Evolutionary conservation across 2,888 invertebrate species (phyloP), one percentile per base, ranked within the genome.

Genomic region (Acronicta alni): DNA sequence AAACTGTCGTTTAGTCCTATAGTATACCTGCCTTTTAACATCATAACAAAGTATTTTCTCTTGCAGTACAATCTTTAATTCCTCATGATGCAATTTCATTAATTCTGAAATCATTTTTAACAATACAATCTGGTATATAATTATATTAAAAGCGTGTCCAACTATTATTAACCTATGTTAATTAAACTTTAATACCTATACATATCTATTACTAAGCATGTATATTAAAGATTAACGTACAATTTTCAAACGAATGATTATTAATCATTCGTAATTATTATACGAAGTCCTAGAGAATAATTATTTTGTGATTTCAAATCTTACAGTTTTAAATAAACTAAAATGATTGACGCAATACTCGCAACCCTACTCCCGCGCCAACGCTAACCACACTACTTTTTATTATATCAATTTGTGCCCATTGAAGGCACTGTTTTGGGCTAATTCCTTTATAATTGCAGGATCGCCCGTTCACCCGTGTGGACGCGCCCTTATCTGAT

Each of bases 391-490:
- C 83, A 84, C 89, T 85, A 88, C 88, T 88, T 93, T 93, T 94
- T 93, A 94, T 94, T 93, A 93, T 93, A 93, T 93, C 93, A 93
- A 94, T 94, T 93, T 93, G 90, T 88, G 92, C 84, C 89, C 92
- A 94, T 94, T 93, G 89, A 86, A 91, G 89, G 89, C 89, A 88
- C 87, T 86, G 87, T 91, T 93, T 93, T 90, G 87, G 88, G 79
- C 89, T 94, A 94, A 94, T 94, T 89, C 87, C 88, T 92, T 93
- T 93, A 93, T 94, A 93, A 94, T 94, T 91, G 91, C 89, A 85
- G 90, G 88, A 92, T 89, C 83, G 87, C 83, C 84, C 84, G 81
- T 85, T 84, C 83, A 75, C 80, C 80, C 82, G 80, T 86, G 89
- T 88, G 86, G 85, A 87, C 85, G 81, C 76, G 68, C 66, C 82